Evolutionary conservation across 2,888 invertebrate species (phyloP), one percentile per base, ranked within the genome.

Genomic region (Helleia helle): DNA sequence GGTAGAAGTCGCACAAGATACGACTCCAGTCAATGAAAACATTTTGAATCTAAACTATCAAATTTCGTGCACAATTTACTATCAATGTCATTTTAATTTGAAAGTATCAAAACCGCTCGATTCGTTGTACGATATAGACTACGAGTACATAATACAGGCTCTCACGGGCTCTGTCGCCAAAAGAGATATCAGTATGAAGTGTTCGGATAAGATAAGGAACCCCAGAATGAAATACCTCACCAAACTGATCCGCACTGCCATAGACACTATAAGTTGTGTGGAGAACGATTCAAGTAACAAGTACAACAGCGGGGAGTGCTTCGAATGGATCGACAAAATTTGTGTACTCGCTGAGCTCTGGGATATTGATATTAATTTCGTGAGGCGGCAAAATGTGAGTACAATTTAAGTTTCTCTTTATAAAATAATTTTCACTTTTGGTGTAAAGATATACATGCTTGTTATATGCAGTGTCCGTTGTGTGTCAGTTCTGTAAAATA

Each of bases 31-130:
- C 1, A 92, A 93, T 69, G 89, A 89, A 47, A 91, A 93, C 52
- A 83, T 95, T 49, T 76, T 97, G 5, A 88, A 91, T 52, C 80
- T 95, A 41, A 95, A 96, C 69, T 90, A 91, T 55, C 94, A 96
- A 71, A 81, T 96, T 40, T 89, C 91, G 1, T 86, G 90, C 47
- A 89, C 92, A 1, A 81, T 96, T 41, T 90, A 92, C 52, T 93
- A 95, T 70, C 90, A 95, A 51, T 89, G 93, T 12, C 87, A 89
- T 49, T 94, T 96, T 58, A 90, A 90, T 55, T 68, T 96, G 37
- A 94, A 91, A 63, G 84, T 89, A 50, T 70, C 87, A 36, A 94
- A 91, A 67, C 94, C 90, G 5, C 85, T 91, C 46, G 91, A 88
- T 46, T 88, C 87, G 44, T 75, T 97, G 12, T 97, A 94, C 61